Evolutionary conservation across 2,888 invertebrate genomes (phyloP).

Genomic region (Drosophila demipolita): DNA sequence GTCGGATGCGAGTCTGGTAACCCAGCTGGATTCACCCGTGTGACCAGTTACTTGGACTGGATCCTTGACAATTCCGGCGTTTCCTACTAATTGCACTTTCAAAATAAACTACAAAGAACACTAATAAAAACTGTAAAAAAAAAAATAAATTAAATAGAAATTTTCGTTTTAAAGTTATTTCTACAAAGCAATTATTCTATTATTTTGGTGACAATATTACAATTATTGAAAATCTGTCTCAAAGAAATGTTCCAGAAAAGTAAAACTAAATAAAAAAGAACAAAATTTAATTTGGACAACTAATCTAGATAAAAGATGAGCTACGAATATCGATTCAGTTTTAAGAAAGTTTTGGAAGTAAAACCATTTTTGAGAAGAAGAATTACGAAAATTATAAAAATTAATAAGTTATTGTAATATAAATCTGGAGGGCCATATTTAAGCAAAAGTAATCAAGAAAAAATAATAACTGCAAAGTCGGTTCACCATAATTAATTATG

Average conservation of each 20-base stretch:
- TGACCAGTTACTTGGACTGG: slow-evolving; percentile 76
- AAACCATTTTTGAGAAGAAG: neutral
- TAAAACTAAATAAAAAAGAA: neutral
- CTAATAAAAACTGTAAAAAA: neutral
- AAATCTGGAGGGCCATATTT: neutral
- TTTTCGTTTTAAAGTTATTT: neutral
- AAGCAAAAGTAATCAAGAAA: neutral
- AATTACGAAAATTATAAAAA: neutral
- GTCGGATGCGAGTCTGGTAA: slow-evolving; percentile 62
- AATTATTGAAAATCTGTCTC: neutral
- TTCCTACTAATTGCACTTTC: slow-evolving; percentile 41
- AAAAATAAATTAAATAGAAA: neutral
- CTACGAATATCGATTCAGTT: neutral
- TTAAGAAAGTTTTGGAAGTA: neutral
- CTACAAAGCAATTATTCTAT: neutral
- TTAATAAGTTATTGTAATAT: neutral
- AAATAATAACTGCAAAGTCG: neutral
- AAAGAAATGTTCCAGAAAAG: neutral
- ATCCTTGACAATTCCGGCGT: slow-evolving; percentile 67
- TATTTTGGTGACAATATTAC: neutral
- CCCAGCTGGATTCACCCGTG: slow-evolving; percentile 71
- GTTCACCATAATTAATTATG: neutral
- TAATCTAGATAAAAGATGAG: neutral
- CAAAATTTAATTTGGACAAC: neutral
- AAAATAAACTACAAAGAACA: neutral